phyloP scores from a whole-genome alignment of 2,797 vertebrate species.

The Chaenodraco wilsoni region DNA sequence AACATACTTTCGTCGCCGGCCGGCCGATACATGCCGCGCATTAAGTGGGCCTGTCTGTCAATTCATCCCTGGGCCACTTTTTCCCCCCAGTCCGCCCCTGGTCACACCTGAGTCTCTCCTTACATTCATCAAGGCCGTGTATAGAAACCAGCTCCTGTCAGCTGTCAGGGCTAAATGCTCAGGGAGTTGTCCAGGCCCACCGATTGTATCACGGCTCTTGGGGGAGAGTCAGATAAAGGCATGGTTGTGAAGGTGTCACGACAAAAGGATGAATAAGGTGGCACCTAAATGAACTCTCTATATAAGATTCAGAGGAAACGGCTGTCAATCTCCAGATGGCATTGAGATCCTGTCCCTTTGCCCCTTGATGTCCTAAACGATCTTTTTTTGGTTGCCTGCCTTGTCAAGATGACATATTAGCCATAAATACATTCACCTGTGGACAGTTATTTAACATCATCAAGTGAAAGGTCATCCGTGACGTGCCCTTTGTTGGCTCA shows the following conservation, averaged over 20 bases:
- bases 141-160: conserved; percentile 53
- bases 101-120: conserved; percentile 35
- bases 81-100: no score
- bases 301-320: conserved; percentile 33
- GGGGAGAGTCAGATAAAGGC: conserved; percentile 50
- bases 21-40: no score
- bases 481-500: no score
- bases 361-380: no score
- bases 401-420: no score
- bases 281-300: conserved; percentile 40
- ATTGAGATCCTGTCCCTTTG: background rate
- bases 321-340: conserved; percentile 48
- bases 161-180: conserved; percentile 56
- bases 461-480: no score
- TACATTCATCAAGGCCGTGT: conserved; percentile 18
- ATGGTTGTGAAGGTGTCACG: conserved; percentile 44
- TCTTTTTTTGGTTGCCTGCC: no score
- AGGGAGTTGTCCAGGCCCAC: conserved; percentile 49
- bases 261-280: conserved; percentile 58
- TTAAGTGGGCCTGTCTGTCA: no score
- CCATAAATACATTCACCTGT: no score
- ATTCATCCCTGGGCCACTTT: no score
- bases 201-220: conserved; percentile 51
- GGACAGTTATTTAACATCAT: no score
- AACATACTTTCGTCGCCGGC: no score